Evolutionary conservation across 1,140 invertebrate genomes (phyloP).

Genomic region (Metopolophium dirhodum): DNA sequence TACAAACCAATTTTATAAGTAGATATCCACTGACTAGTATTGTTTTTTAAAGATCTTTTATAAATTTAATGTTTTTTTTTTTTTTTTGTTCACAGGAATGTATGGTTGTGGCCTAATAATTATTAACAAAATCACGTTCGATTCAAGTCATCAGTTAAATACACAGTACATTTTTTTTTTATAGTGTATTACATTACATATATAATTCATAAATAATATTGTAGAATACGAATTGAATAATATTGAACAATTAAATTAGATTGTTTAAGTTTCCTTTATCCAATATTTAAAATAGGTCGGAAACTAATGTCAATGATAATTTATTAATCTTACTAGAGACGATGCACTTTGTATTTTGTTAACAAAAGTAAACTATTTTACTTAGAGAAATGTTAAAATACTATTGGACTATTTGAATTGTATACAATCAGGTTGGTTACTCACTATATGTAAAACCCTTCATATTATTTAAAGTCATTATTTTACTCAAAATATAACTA

Average conservation of each 20-base stretch:
- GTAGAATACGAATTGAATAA: slow-evolving; percentile 16
- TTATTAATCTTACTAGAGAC: slow-evolving; percentile 17
- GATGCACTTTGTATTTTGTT: slow-evolving; percentile 42
- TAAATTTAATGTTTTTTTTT: background rate
- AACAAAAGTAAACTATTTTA: slow-evolving; percentile 32
- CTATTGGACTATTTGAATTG: background rate
- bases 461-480: slow-evolving; percentile 31
- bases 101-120: slow-evolving; percentile 12
- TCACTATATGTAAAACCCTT: background rate
- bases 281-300: slow-evolving; percentile 47
- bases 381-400: background rate
- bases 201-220: slow-evolving; percentile 38
- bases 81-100: slow-evolving; percentile 47
- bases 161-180: slow-evolving; percentile 17
- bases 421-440: background rate
- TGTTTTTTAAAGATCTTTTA: background rate
- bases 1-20: background rate
- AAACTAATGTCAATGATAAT: slow-evolving; percentile 30
- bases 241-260: slow-evolving; percentile 29
- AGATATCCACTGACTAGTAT: background rate
- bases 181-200: slow-evolving; percentile 18
- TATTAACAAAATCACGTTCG: slow-evolving; percentile 23
- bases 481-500: background rate
- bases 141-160: slow-evolving; percentile 45
- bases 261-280: slow-evolving; percentile 52